Conservation (phyloP, 2,797 vertebrate genomes). For the Poecilia wingei region DNA sequence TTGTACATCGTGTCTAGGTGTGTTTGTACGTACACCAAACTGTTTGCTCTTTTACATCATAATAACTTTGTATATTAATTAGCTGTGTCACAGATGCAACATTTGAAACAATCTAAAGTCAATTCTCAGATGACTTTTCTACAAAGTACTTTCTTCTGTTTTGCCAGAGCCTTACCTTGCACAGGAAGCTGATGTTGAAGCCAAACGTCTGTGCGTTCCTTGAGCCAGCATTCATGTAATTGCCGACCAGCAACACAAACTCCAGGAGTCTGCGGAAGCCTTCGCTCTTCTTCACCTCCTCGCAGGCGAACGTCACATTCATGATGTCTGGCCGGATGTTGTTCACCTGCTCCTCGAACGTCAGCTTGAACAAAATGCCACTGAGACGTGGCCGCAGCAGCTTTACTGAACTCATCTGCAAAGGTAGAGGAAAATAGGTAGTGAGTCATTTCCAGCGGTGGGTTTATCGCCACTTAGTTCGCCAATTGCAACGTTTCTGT, state of each 20-base stretch:
- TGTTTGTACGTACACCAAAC: neutral
- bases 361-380: constrained; percentile 93
- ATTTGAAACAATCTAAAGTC: neutral
- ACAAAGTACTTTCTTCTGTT: neutral
- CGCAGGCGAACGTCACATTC: constrained; percentile 94
- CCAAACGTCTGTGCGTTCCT: constrained; percentile 96
- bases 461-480: no score
- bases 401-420: constrained; percentile 96
- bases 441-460: no score
- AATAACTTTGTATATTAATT: neutral
- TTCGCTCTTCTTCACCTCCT: constrained; percentile 97
- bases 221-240: constrained; percentile 98
- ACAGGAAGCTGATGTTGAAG: constrained; percentile 94
- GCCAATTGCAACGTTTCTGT: neutral
- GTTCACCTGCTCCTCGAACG: constrained; percentile 95
- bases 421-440: neutral
- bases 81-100: neutral
- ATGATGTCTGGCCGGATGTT: constrained; percentile 96
- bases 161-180: constrained; percentile 85
- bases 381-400: constrained; percentile 90
- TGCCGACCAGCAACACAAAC: constrained; percentile 91
- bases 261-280: constrained; percentile 88
- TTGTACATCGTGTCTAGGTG: neutral
- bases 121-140: neutral
- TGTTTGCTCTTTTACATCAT: neutral